phyloP scores from a whole-genome alignment of 2,113 vertebrate species.

The Halichoeres trimaculatus region DNA sequence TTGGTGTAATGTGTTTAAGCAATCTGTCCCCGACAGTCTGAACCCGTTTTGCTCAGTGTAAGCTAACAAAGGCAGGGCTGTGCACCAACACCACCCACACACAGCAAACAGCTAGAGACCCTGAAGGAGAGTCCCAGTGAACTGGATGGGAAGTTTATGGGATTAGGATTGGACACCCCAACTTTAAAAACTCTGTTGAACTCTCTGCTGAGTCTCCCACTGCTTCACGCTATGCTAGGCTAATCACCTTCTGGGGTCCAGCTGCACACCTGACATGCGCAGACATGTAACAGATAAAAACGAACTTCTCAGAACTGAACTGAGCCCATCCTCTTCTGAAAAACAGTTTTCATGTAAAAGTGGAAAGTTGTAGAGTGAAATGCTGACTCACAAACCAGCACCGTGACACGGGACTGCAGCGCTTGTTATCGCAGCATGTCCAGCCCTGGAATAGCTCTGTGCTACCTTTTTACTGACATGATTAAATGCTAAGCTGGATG shows the following conservation, averaged over 20 bases:
- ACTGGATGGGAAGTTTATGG: too few relatives aligned
- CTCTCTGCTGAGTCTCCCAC: neutral
- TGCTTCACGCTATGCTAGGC: neutral
- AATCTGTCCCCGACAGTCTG: too few relatives aligned
- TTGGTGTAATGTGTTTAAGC: too few relatives aligned
- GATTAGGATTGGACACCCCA: neutral
- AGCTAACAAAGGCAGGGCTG: too few relatives aligned
- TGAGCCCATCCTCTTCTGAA: neutral
- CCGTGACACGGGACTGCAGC: neutral
- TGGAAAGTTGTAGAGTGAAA: too few relatives aligned
- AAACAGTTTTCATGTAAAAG: neutral
- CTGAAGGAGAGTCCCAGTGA: too few relatives aligned
- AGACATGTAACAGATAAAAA: neutral
- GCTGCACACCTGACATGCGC: neutral
- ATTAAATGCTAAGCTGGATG: constrained; percentile 5
- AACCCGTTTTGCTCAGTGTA: too few relatives aligned
- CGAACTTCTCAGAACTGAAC: neutral
- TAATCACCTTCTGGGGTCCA: neutral
- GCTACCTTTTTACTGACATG: neutral
- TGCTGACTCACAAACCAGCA: neutral
- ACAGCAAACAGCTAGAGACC: too few relatives aligned
- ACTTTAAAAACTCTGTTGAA: neutral
- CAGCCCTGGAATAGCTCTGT: neutral
- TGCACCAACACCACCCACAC: too few relatives aligned
- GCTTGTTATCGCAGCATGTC: neutral